phyloP scores from a whole-genome alignment of 2,797 vertebrate species.

The Peromyscus nudipes region DNA sequence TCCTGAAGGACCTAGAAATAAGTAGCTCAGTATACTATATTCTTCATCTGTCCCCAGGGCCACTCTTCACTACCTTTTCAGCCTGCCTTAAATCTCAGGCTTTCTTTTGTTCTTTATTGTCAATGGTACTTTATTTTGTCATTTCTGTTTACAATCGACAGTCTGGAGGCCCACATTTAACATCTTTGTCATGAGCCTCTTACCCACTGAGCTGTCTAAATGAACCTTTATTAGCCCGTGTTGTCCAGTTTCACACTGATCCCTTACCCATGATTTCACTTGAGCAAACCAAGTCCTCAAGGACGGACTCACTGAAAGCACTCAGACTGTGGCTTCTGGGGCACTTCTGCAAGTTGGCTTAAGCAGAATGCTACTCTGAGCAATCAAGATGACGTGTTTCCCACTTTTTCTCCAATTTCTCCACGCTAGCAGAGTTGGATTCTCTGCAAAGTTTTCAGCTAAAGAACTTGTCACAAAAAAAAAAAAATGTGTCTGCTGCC shows the following conservation, averaged over 20 bases:
- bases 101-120: background rate
- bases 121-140: background rate
- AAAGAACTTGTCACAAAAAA: background rate
- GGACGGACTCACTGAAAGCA: background rate
- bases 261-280: background rate
- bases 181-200: background rate
- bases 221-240: too few relatives aligned
- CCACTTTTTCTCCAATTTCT: background rate
- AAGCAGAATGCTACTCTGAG: background rate
- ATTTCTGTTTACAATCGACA: background rate
- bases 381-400: background rate
- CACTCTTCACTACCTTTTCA: background rate
- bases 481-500: background rate
- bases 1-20: constrained; percentile 9
- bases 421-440: background rate
- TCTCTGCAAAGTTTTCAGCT: background rate
- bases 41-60: background rate
- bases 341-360: background rate
- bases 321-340: background rate
- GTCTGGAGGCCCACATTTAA: background rate
- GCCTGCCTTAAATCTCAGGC: background rate
- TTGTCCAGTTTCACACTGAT: background rate
- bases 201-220: background rate
- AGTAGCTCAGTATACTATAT: background rate
- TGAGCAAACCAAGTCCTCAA: background rate